phyloP scores from a whole-genome alignment of 2,888 invertebrate species.

The Epinotia ramella region DNA sequence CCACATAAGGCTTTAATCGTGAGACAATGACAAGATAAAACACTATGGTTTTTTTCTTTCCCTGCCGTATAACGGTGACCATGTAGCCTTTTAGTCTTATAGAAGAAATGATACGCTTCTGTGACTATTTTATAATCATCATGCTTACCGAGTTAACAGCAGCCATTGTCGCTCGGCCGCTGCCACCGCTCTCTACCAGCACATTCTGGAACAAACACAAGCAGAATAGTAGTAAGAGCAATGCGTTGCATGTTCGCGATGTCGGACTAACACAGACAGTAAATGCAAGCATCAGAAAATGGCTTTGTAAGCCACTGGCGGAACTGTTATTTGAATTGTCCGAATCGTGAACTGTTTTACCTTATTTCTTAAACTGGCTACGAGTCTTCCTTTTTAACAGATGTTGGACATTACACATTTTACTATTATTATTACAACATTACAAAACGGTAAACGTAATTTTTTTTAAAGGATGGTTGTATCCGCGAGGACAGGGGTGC shows the following conservation, averaged over 20 bases:
- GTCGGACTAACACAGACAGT: background rate
- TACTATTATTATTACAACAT: no score
- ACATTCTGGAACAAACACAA: conserved; percentile 76
- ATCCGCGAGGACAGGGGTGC: no score
- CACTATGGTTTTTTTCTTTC: no score
- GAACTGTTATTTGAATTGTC: background rate
- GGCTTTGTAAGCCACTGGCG: background rate
- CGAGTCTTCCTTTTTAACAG: no score
- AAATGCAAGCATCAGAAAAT: background rate
- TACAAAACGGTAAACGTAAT: no score
- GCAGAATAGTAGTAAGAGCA: background rate
- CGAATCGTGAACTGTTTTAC: background rate
- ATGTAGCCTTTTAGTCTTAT: background rate
- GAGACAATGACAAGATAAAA: no score
- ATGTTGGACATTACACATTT: no score
- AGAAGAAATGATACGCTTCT: background rate
- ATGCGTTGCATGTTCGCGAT: background rate
- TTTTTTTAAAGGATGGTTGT: no score
- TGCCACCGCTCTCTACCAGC: conserved; percentile 62
- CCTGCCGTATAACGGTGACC: no score
- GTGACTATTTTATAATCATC: background rate
- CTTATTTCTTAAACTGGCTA: no score
- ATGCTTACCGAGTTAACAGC: conserved; percentile 88
- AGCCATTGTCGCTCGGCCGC: conserved; percentile 85
- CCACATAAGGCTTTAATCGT: no score